Evolutionary conservation across 2,797 vertebrate genomes (phyloP).

Genomic region (Cephalopachus bancanus): DNA sequence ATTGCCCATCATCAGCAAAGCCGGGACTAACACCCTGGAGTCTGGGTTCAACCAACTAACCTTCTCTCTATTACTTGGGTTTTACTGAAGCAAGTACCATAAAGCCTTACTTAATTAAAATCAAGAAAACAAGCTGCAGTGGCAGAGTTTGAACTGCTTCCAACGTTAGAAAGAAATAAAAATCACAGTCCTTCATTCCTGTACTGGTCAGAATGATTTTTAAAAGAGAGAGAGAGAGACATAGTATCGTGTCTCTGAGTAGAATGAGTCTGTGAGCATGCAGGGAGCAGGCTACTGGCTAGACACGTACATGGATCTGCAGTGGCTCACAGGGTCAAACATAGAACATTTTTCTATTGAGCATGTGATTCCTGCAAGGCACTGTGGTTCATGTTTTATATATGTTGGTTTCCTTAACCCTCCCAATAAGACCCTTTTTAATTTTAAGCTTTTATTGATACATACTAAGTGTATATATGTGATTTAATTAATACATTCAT

Average conservation of each 20-base stretch:
- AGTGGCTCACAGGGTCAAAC: background rate
- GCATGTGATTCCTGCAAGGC: no score
- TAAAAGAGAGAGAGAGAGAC: background rate
- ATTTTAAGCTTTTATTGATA: background rate
- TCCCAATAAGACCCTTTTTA: background rate
- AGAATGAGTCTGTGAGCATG: background rate
- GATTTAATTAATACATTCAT: background rate
- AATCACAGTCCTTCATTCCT: conserved; percentile 46
- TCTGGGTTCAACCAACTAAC: conserved; percentile 65
- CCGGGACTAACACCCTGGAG: conserved; percentile 56
- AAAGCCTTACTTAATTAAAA: conserved; percentile 84
- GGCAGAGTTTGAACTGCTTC: conserved; percentile 64
- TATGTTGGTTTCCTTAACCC: background rate
- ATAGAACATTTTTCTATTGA: background rate
- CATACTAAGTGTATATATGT: background rate
- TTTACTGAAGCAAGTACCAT: conserved; percentile 74
- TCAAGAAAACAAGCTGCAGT: conserved; percentile 65
- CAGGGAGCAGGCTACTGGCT: background rate
- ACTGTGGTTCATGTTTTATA: background rate
- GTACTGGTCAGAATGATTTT: conserved; percentile 55
- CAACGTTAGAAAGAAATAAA: conserved; percentile 66
- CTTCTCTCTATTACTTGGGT: conserved; percentile 75
- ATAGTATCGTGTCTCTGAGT: background rate
- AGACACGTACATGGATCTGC: background rate
- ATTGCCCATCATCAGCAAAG: conserved; percentile 33